A percentile compares a stretch with the other conserved stretches of the same genome.
Evolutionary conservation across 1,140 invertebrate genomes (phyloP).

Genomic region (Scaptomyza hsui): DNA sequence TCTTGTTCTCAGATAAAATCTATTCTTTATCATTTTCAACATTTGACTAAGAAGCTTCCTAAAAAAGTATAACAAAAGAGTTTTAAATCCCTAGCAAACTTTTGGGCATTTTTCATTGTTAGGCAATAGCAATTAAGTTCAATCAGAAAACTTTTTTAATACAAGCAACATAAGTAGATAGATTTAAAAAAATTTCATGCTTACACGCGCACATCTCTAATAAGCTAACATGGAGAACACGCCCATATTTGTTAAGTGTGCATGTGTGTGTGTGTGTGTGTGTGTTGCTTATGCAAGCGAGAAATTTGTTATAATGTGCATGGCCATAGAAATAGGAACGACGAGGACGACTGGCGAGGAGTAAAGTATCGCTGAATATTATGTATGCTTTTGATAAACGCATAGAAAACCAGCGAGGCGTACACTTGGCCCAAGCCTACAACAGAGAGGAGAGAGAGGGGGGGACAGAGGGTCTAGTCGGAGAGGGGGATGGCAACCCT

Average conservation of each 20-base stretch:
- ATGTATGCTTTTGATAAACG: constrained; percentile 72
- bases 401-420: constrained; percentile 73
- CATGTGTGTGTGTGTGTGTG: no score
- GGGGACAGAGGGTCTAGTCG: not conserved
- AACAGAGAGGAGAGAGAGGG: not conserved
- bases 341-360: constrained; percentile 8
- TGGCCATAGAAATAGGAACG: constrained; percentile 56
- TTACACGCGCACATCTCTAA: constrained; percentile 40
- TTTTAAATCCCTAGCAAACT: no score
- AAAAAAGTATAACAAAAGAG: no score
- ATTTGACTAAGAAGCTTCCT: no score
- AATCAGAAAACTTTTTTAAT: not conserved
- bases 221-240: constrained; percentile 24
- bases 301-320: constrained; percentile 81
- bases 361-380: constrained; percentile 61
- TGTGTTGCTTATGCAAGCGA: constrained; percentile 76
- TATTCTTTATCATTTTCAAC: no score
- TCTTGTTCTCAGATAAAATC: no score
- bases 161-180: not conserved
- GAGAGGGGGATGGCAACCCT: constrained; percentile 33
- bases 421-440: constrained; percentile 59
- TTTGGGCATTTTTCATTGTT: not conserved
- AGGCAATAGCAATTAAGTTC: not conserved
- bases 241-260: constrained; percentile 55
- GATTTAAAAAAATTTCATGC: constrained; percentile 19